Evolutionary conservation across 1,140 invertebrate species (phyloP), one percentile per base, ranked within the genome.

Genomic region (Xylocopa sonorina): DNA sequence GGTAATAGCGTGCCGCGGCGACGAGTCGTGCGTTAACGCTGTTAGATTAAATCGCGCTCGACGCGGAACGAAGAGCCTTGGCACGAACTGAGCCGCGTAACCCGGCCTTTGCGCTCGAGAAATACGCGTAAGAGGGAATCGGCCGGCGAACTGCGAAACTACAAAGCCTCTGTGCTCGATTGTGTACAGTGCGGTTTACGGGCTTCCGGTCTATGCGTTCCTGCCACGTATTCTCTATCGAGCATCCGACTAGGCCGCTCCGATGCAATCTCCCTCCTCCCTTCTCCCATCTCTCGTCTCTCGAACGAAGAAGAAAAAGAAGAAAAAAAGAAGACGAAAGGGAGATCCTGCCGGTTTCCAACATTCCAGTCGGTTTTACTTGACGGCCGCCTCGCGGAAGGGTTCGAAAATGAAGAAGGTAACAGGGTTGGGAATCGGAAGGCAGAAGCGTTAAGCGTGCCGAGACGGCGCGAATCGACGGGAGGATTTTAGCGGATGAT

Each of bases 141-240:
- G 67, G 16, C 29, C 51, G 82, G 7, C 46, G 14, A 48, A 46
- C 63, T 32, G 81, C 24, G 58, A 53, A 79, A 80, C 78, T 84
- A 79, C 69, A 72, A 78, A 78, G 77, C 77, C 62, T 57, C 29
- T 53, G 51, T 43, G 43, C 57, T 58, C 66, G 71, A 80, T 80
- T 80, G 76, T 84, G 69, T 67, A 67, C 81, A 48, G 63, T 84
- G 77, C 53, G 82, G 81, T 84, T 80, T 84, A 80, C 69, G 51
- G 51, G 64, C 76, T 80, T 84, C 81, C 82, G 82, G 64, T 60
- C 50, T 34, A 53, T 60, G 48, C 48, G 34, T 14, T 51, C 16
- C 21, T 38, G 9, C 38, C 9, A 9, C 21, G 21, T 53, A 32
- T 29, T 27, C 80, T 27, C 80, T 38, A 66, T 71, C 53, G 53